Conservation (phyloP, 1,140 invertebrate genomes). For the Eumeta japonica region DNA sequence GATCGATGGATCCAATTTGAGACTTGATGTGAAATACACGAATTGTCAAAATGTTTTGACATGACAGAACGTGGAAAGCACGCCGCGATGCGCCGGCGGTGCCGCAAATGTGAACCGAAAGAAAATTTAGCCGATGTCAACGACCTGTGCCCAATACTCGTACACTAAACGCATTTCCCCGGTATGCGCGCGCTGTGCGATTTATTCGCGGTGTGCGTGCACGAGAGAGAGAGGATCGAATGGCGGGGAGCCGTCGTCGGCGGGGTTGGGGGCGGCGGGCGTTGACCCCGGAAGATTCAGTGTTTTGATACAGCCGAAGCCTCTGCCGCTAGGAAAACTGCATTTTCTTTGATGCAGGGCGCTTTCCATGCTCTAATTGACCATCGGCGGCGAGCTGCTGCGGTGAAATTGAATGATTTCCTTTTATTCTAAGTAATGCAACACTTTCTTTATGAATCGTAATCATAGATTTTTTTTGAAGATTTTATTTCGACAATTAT, state of each 20-base stretch:
- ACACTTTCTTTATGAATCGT: no score
- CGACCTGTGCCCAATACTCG: constrained; percentile 46
- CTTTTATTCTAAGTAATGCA: no score
- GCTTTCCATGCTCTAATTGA: constrained; percentile 53
- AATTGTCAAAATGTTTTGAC: no score
- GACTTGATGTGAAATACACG: no score
- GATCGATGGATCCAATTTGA: no score
- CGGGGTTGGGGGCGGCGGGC: constrained; percentile 35
- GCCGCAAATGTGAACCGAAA: constrained; percentile 19
- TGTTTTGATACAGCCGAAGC: constrained; percentile 54
- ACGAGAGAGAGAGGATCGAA: constrained; percentile 24
- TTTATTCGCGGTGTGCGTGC: constrained; percentile 32
- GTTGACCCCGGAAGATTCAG: constrained; percentile 55
- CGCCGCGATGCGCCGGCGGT: no score
- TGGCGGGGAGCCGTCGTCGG: constrained; percentile 30
- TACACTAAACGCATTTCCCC: constrained; percentile 47
- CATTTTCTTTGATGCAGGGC: constrained; percentile 52
- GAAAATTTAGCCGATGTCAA: constrained; percentile 45
- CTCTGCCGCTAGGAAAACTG: constrained; percentile 47
- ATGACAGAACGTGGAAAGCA: no score
- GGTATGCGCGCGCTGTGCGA: constrained; percentile 31
- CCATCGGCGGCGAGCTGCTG: no score
- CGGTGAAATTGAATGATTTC: constrained; percentile 31
- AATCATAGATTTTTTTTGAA: no score
- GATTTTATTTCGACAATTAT: no score